These are phyloP conservation scores for Danionella cerebrum DNA, from an alignment of 2,113 vertebrate genomes.

Conservation along the genomic window DNA sequence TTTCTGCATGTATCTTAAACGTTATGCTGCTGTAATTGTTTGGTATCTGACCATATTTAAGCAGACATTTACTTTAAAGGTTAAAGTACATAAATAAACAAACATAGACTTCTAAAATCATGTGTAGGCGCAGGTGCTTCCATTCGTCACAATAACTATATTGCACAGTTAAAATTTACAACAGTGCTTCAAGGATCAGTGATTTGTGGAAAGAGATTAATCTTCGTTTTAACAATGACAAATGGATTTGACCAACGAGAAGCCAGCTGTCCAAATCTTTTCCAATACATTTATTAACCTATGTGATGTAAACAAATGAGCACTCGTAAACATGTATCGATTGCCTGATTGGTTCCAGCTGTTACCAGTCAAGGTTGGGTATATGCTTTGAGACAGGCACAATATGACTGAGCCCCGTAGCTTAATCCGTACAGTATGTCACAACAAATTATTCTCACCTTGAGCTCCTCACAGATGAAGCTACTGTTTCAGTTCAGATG, in stretches of 20 bases:
- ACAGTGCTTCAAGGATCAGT: neutral
- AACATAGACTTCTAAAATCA: too few species aligned
- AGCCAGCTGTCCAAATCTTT: neutral
- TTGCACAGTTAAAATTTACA: neutral
- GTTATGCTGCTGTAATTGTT: too few species aligned
- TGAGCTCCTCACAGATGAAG: neutral
- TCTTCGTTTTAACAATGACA: neutral
- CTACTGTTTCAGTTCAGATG: slow-evolving; percentile 5
- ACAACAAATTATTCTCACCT: slow-evolving; percentile 22
- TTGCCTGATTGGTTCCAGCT: neutral
- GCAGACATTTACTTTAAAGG: too few species aligned
- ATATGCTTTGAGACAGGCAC: neutral
- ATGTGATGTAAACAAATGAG: neutral
- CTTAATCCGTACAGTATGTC: neutral
- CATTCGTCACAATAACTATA: neutral
- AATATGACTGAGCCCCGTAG: neutral
- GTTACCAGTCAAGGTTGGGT: neutral
- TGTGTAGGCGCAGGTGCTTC: neutral
- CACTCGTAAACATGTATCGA: neutral
- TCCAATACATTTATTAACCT: neutral
- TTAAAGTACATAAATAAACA: too few species aligned
- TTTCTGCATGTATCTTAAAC: too few species aligned
- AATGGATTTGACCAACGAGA: neutral
- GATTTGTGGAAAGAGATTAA: neutral
- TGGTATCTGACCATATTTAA: too few species aligned